A percentile compares a stretch with the other conserved stretches of the same genome.
These are phyloP conservation scores for Melipona beecheii DNA, from an alignment of 2,888 invertebrate genomes.

Conservation along the genomic window DNA sequence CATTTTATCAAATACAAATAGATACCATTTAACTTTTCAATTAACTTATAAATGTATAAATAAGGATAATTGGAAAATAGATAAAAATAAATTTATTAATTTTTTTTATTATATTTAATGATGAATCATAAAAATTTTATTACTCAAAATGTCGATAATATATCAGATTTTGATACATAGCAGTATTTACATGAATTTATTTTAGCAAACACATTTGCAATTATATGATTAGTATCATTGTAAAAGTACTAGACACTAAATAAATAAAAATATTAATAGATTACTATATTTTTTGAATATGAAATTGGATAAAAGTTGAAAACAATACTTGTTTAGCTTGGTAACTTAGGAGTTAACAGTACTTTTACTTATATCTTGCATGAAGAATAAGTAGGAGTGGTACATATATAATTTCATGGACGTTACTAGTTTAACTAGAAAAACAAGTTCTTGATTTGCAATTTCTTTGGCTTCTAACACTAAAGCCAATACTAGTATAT, in stretches of 20 bases:
- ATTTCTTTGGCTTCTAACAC: conserved; percentile 50
- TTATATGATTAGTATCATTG: background rate
- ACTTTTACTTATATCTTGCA: conserved; percentile 58
- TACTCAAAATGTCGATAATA: conserved; percentile 8
- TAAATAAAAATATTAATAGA: background rate
- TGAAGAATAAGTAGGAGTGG: conserved; percentile 74
- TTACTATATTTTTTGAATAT: background rate
- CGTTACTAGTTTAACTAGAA: conserved; percentile 71
- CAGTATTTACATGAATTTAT: background rate
- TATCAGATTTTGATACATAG: conserved; percentile 22
- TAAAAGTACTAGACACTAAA: background rate
- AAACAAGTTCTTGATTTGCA: conserved; percentile 75
- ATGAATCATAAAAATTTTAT: background rate
- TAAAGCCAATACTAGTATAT: conserved; percentile 4
- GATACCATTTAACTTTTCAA: background rate
- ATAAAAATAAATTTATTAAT: background rate
- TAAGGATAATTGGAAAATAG: background rate
- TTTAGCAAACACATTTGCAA: background rate
- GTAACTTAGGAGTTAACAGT: conserved; percentile 46
- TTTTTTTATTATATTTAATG: background rate
- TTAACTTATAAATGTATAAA: conserved; percentile 4
- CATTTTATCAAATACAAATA: conserved; percentile 9
- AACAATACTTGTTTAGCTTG: conserved; percentile 18
- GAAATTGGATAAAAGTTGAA: background rate
- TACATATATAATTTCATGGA: conserved; percentile 73